phyloP scores from a whole-genome alignment of 1,140 invertebrate species.

The Telenomus remus region DNA sequence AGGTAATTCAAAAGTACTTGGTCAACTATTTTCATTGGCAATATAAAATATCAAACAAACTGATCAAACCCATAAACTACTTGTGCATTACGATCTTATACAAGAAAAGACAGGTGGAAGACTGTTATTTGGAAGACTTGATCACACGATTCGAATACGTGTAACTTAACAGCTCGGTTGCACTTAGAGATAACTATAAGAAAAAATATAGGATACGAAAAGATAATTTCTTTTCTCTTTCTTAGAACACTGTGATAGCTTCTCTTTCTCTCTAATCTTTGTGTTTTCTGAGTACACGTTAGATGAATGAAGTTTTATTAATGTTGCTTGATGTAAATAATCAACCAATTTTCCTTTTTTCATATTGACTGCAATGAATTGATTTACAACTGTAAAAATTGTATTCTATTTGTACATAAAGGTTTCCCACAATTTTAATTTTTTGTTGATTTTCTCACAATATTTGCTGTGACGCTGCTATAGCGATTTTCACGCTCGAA shows the following conservation, averaged over 20 bases:
- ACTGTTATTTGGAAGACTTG: constrained; percentile 64
- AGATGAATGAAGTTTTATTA: constrained; percentile 6
- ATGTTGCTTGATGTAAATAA: constrained; percentile 37
- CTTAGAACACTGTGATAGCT: constrained; percentile 28
- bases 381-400: constrained; percentile 28
- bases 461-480: too few species aligned
- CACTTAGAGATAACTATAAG: constrained; percentile 49
- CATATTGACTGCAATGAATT: constrained; percentile 1
- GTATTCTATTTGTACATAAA: constrained; percentile 46
- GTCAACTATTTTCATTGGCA: too few species aligned
- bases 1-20: too few species aligned
- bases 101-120: constrained; percentile 55
- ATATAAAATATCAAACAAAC: too few species aligned
- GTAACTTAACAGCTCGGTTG: constrained; percentile 41
- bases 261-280: constrained; percentile 13
- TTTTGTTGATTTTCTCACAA: too few species aligned
- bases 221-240: too few species aligned
- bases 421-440: constrained; percentile 8
- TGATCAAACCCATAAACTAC: too few species aligned
- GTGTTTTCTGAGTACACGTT: constrained; percentile 6
- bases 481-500: neutral
- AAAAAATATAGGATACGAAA: too few species aligned
- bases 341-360: constrained; percentile 6
- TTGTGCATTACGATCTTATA: constrained; percentile 21
- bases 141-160: constrained; percentile 28